phyloP scores from a whole-genome alignment of 2,113 vertebrate species.

The Lophura nycthemera region DNA sequence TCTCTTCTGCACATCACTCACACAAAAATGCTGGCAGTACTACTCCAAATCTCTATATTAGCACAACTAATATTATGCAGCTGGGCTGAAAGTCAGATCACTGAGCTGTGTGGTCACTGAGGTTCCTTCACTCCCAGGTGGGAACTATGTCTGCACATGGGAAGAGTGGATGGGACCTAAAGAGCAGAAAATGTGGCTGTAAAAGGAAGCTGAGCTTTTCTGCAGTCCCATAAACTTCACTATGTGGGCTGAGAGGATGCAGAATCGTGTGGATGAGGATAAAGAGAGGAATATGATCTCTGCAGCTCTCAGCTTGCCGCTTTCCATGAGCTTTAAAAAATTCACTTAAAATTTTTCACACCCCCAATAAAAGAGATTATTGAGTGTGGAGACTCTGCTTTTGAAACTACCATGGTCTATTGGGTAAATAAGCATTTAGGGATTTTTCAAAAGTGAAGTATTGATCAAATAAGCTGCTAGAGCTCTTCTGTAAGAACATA shows the following conservation, averaged over 20 bases:
- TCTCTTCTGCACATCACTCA: not conserved
- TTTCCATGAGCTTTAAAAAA: slow-evolving; percentile 31
- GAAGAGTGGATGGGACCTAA: not conserved
- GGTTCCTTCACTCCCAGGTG: not conserved
- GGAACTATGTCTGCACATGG: not conserved
- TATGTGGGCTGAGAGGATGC: not conserved
- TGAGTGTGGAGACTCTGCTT: slow-evolving; percentile 12
- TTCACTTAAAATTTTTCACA: slow-evolving; percentile 22
- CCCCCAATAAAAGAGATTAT: not conserved
- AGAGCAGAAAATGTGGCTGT: not conserved
- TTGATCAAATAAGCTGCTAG: slow-evolving; percentile 69
- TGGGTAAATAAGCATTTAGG: slow-evolving; percentile 57
- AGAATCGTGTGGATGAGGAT: not conserved
- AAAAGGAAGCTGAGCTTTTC: not conserved
- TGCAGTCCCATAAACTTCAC: not conserved
- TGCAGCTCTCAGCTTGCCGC: not conserved
- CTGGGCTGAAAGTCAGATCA: not conserved
- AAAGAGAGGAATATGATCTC: slow-evolving; percentile 18
- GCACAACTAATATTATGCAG: not conserved
- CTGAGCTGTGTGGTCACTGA: not conserved
- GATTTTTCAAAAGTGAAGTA: slow-evolving; percentile 66
- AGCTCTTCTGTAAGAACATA: slow-evolving; percentile 55
- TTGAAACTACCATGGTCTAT: slow-evolving; percentile 33
- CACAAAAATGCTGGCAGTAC: not conserved
- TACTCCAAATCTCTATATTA: not conserved